Base-by-base conservation (phyloP, 2,888 invertebrate genomes). In the Neoascia interrupta region DNA sequence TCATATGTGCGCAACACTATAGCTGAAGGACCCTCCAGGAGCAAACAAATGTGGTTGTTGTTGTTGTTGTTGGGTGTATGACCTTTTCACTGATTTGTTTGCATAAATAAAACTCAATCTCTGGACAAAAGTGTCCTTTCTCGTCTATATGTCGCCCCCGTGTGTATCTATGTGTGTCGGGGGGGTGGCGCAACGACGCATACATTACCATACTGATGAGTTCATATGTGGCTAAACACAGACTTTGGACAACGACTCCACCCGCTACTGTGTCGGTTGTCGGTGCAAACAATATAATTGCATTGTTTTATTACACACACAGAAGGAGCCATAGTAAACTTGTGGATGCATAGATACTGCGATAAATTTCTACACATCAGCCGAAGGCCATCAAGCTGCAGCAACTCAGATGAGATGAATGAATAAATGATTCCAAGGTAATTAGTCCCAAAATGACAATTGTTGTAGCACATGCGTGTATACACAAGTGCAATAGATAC, bases 381-480 rank as follows among this genome's bases (percentile, higher is more conserved):
- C 37, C n/a, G 18, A 26, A 31, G 10, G 16, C 8, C 6, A 39
- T 39, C 13, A n/a, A n/a, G n/a, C n/a, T n/a, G n/a, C n/a, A n/a
- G n/a, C n/a, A 16, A 39, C 15, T 6, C 4, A 39, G n/a, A n/a
- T 5, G n/a, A 10, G 31, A 51, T 61, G 47, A 58, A 45, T 58
- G 37, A 64, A 60, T 58, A 66, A 72, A 76, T 76, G 60, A 76
- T 60, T 39, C 72, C 39, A 10, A 47, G 47, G 58, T 72, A 76
- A 72, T 76, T 76, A 72, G 60, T 76, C 76, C 72, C 60, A 39
- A 64, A 72, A 64, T 61, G 58, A 13, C 60, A 60, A 72, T 72
- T 39, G n/a, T n/a, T n/a, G n/a, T n/a, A n/a, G n/a, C n/a, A n/a
- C n/a, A n/a, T 15, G n/a, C 28, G 34, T 47, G 28, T 26, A 4